A percentile compares a stretch with the other conserved stretches of the same genome.
phyloP scores from a whole-genome alignment of 2,113 vertebrate species.

The Lycaon pictus region DNA sequence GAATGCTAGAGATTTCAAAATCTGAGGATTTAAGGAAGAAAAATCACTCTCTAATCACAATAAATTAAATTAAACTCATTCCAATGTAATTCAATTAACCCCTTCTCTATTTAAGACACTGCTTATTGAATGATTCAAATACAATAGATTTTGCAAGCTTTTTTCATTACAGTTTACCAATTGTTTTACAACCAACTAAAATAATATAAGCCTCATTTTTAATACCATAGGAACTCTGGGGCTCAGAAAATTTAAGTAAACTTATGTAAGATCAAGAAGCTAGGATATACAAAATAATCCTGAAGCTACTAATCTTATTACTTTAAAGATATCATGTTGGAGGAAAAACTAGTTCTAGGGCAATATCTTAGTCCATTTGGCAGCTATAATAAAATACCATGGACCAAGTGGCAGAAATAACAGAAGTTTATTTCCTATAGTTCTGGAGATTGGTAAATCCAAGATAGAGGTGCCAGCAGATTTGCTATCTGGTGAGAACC shows the following conservation, averaged over 20 bases:
- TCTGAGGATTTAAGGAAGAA: slow-evolving; percentile 26
- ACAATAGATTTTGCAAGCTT: background rate
- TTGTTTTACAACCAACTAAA: background rate
- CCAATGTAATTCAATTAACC: background rate
- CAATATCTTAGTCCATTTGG: background rate
- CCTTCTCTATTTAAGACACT: slow-evolving; percentile 15
- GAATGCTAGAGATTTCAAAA: background rate
- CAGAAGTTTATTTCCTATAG: background rate
- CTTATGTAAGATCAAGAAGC: background rate
- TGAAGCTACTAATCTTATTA: background rate
- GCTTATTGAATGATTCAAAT: slow-evolving; percentile 9
- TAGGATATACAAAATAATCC: background rate
- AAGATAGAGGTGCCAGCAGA: background rate
- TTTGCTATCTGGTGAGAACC: background rate
- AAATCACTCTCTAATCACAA: background rate
- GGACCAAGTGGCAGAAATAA: background rate
- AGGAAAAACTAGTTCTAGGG: background rate
- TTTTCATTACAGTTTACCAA: background rate
- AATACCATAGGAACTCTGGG: slow-evolving; percentile 9
- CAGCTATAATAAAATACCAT: background rate
- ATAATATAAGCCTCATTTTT: background rate
- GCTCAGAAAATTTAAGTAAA: background rate
- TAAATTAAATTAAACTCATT: slow-evolving; percentile 54
- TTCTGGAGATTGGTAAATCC: background rate
- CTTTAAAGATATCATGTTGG: background rate